Evolutionary conservation across 2,888 invertebrate species (phyloP), one percentile per base, ranked within the genome.

Genomic region (Gasteruption jaculator): DNA sequence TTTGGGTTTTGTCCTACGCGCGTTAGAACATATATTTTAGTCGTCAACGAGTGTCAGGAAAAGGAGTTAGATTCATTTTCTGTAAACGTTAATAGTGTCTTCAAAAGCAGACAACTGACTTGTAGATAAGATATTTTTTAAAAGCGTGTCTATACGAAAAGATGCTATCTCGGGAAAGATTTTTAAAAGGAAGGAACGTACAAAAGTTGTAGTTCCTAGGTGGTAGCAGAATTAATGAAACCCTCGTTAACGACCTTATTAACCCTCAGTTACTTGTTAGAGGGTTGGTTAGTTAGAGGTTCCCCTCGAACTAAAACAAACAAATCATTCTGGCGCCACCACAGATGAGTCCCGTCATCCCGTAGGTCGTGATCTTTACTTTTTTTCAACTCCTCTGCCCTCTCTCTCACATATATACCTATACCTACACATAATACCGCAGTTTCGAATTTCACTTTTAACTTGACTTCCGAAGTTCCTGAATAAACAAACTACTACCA

Each of bases 231-330:
- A 59, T 58, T 53, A 56, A 52, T 46, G 45, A 53, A 48, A 52
- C 52, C 54, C 54, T 59, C 49, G 59, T 60, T 65, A 62, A 60
- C 58, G 56, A 59, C 57, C 63, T 65, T 65, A 61, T 65, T 66
- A 65, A 60, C 54, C 50, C 52, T 50, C 43, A 49, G 51, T 53
- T 54, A 46, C 49, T 40, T 12, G 26, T n/a, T n/a, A n/a, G n/a
- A n/a, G n/a, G n/a, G n/a, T n/a, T n/a, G n/a, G n/a, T n/a, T n/a
- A n/a, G n/a, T n/a, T n/a, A n/a, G n/a, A n/a, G n/a, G n/a, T n/a
- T n/a, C n/a, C n/a, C n/a, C n/a, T n/a, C n/a, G 45, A 66, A 61
- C 56, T 63, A 65, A 68, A 63, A 65, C 63, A 69, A 69, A 69
- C 66, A 69, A 65, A 64, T 65, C 62, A 58, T 53, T 53, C 49